These are phyloP conservation scores for Sebastes melanostomus DNA, from an alignment of 2,797 vertebrate genomes.

Conservation along the genomic window DNA sequence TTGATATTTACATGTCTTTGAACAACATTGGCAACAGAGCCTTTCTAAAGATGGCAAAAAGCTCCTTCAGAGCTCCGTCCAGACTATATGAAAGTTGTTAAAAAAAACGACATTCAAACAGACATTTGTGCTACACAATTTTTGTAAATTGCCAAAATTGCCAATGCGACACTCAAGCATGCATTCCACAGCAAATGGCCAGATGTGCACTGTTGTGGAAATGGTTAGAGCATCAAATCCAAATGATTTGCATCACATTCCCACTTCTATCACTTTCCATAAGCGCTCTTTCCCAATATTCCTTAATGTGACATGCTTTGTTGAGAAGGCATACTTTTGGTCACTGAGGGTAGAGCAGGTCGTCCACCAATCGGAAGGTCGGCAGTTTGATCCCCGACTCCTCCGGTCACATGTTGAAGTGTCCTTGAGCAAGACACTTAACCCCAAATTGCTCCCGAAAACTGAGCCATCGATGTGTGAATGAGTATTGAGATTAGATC, in stretches of 20 bases:
- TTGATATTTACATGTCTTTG: neutral
- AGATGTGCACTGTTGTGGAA: neutral
- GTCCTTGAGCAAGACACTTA: too few species aligned
- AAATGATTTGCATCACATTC: neutral
- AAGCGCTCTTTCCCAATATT: neutral
- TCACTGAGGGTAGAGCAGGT: neutral
- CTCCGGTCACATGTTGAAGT: too few species aligned
- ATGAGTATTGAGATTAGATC: too few species aligned
- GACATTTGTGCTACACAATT: neutral
- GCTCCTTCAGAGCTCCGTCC: neutral
- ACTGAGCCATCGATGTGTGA: too few species aligned
- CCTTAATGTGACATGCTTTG: too few species aligned
- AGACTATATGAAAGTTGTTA: neutral
- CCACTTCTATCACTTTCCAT: neutral
- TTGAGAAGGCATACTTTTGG: neutral
- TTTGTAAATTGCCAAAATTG: too few species aligned
- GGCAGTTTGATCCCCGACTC: too few species aligned
- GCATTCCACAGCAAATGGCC: neutral
- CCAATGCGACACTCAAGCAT: neutral
- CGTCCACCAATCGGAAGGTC: too few species aligned
- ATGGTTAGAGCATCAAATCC: neutral
- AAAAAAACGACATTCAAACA: neutral
- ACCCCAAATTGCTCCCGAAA: too few species aligned
- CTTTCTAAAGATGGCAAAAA: neutral
- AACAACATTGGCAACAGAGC: neutral